Percentiles rank a stretch among this genome's conserved stretches.
These are phyloP conservation scores for Drosophila lacertosa DNA, from an alignment of 1,140 invertebrate species.

Conservation along the genomic window DNA sequence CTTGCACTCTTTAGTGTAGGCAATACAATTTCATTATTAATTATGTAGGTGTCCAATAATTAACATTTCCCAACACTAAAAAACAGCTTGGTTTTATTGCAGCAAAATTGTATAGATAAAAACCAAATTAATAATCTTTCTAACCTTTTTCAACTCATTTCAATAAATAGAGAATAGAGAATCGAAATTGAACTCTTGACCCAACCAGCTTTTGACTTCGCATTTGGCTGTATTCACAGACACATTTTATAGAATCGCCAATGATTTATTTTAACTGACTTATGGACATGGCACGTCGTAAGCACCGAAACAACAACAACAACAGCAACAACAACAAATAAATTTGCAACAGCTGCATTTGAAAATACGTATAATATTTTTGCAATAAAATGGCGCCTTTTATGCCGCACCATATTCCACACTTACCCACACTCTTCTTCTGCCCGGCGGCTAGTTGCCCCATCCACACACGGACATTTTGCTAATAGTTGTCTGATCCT, in stretches of 20 bases:
- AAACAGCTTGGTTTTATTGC: too few relatives aligned
- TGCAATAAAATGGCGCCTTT: constrained; percentile 75
- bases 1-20: too few relatives aligned
- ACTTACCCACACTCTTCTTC: constrained; percentile 17
- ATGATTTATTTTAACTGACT: constrained; percentile 57
- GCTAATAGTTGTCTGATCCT: constrained; percentile 60
- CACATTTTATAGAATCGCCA: constrained; percentile 19
- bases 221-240: constrained; percentile 4
- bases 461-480: constrained; percentile 20
- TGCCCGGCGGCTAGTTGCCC: constrained; percentile 12
- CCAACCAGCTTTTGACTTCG: constrained; percentile 17
- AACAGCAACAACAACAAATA: constrained; percentile 76
- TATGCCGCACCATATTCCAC: constrained; percentile 36
- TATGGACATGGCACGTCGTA: constrained; percentile 66
- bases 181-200: constrained; percentile 1
- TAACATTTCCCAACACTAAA: too few relatives aligned
- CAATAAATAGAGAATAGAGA: background rate
- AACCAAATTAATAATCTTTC: too few relatives aligned
- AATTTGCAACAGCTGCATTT: constrained; percentile 80
- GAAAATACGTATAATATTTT: constrained; percentile 60
- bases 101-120: too few relatives aligned
- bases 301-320: constrained; percentile 65
- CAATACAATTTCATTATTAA: too few relatives aligned
- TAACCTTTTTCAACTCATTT: too few relatives aligned
- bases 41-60: too few relatives aligned